Evolutionary conservation across 1,140 invertebrate species (phyloP), one percentile per base, ranked within the genome.

Genomic region (Heliothis virescens): DNA sequence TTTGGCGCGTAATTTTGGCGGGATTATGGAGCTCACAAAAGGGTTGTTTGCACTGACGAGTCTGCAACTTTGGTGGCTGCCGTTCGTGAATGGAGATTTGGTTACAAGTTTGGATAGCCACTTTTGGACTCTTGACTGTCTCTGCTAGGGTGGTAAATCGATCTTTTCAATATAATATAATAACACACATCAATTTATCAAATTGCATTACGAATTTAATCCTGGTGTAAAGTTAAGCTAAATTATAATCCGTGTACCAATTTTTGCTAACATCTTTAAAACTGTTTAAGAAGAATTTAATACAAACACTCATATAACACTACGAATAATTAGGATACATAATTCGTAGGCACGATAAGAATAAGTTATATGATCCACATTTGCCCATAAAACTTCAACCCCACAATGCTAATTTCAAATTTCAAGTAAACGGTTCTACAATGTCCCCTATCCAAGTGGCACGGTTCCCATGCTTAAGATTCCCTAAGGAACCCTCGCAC

Each of bases 1-100:
- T 93, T 93, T 92, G 90, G 90, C 91, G 91, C 88, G 90, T 82
- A 89, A 85, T 89, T 92, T 92, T 90, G 87, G 88, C 90, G 87
- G 85, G 85, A 86, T 82, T 83, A 67, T 48, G n/a, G 10, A 3
- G 57, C 21, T 16, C 21, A 83, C 73, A 80, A 87, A 87, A 81
- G 85, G 84, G 79, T 85, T 88, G 84, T 88, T 88, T 86, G 81
- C 82, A 55, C 67, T 84, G 76, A 75, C 63, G 73, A 47, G 12
- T 82, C 69, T 48, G 74, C 73, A 69, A 65, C 52, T 16, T 26
- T 67, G 21, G 26, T n/a, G 11, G 3, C 29, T 78, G 75, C 59
- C 16, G 67, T 55, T 29, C 10, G n/a, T 26, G 50, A 65, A 26
- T 75, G 53, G 48, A 60, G 47, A 65, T 76, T 65, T 65, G 60